A percentile compares a stretch with the other conserved stretches of the same genome.
These are phyloP conservation scores for Zaprionus taronus DNA, from an alignment of 1,140 invertebrate genomes.

Conservation along the genomic window DNA sequence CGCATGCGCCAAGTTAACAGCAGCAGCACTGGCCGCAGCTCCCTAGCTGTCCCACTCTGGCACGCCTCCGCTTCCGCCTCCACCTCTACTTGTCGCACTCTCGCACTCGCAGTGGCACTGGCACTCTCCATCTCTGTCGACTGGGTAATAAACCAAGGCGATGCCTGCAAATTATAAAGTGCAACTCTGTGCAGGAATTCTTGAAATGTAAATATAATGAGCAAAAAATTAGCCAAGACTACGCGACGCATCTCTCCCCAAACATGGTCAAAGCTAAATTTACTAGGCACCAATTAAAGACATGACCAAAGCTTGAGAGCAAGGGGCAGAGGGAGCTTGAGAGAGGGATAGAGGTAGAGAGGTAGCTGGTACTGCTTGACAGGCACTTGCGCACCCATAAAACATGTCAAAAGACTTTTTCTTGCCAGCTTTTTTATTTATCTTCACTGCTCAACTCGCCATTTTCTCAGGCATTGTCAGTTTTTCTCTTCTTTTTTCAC, in stretches of 20 bases:
- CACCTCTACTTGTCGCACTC: neutral
- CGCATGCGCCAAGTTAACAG: constrained; percentile 41
- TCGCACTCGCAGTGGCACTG: neutral
- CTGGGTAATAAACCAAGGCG: constrained; percentile 69
- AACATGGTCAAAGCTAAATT: constrained; percentile 81
- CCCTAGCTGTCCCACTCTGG: constrained; percentile 57
- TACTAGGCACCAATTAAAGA: constrained; percentile 80
- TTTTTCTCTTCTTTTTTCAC: constrained; percentile 6
- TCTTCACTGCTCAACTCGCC: constrained; percentile 8
- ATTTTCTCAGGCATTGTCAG: constrained; percentile 32
- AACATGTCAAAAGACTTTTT: constrained; percentile 73
- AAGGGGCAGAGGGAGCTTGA: constrained; percentile 23
- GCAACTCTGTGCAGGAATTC: constrained; percentile 65
- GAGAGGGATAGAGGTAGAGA: neutral
- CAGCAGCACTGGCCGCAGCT: constrained; percentile 47
- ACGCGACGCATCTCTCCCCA: constrained; percentile 50
- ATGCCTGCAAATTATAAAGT: constrained; percentile 76
- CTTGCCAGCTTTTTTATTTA: constrained; percentile 26
- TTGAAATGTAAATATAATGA: constrained; percentile 83
- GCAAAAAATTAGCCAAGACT: constrained; percentile 79
- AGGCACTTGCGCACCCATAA: constrained; percentile 62
- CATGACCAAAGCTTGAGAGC: constrained; percentile 31
- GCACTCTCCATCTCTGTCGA: constrained; percentile 9
- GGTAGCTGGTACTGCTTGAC: constrained; percentile 32
- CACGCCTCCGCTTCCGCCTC: constrained; percentile 15